These are phyloP conservation scores for Centropristis striata DNA, from an alignment of 2,113 vertebrate genomes.

Conservation along the genomic window DNA sequence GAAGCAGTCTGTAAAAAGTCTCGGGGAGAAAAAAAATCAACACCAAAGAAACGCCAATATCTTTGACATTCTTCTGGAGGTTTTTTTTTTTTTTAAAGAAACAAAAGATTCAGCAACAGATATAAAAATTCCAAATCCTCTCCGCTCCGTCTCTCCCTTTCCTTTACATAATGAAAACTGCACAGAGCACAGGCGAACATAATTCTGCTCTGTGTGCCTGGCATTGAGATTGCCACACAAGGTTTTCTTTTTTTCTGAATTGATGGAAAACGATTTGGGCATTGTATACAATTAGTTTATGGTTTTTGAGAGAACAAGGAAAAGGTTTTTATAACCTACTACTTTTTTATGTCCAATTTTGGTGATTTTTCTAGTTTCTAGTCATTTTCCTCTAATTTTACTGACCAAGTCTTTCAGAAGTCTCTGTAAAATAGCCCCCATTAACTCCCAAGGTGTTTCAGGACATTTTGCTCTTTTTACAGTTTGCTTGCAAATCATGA, in stretches of 20 bases:
- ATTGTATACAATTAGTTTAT: neutral
- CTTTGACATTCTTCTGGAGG: constrained; percentile 48
- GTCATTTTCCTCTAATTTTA: neutral
- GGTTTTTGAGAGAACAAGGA: neutral
- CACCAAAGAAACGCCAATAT: constrained; percentile 42
- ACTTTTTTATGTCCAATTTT: neutral
- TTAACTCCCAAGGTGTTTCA: too few species aligned
- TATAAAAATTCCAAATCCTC: constrained; percentile 39
- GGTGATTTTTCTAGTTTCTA: neutral
- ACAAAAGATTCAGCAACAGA: constrained; percentile 35
- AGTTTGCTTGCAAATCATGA: too few species aligned
- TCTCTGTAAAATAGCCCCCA: neutral
- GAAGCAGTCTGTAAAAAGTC: constrained; percentile 26
- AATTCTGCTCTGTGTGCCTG: constrained; percentile 18
- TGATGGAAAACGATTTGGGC: neutral
- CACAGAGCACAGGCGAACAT: neutral
- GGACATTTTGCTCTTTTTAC: too few species aligned
- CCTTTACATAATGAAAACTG: constrained; percentile 43
- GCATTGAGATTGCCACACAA: constrained; percentile 24
- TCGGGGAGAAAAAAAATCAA: neutral
- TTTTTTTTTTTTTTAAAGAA: constrained; percentile 41
- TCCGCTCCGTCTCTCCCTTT: neutral
- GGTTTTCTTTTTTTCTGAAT: neutral
- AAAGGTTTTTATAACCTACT: neutral
- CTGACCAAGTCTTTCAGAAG: neutral